Percentiles rank a stretch among this genome's conserved stretches.
Evolutionary conservation across 2,797 vertebrate species (phyloP).

Genomic region (Geotrypetes seraphini): DNA sequence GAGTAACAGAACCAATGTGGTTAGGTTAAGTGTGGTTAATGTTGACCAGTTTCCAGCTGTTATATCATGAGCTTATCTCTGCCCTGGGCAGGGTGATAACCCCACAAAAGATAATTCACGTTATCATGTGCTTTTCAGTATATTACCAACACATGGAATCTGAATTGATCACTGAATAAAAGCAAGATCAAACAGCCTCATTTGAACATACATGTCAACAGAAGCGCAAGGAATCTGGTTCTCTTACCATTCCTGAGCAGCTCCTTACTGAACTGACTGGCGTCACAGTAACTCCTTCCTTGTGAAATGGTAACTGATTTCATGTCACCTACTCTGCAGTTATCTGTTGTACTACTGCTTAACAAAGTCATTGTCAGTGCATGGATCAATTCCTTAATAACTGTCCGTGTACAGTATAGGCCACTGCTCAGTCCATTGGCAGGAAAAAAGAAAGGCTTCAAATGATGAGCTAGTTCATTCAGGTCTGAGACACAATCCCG

Average conservation of each 20-base stretch:
- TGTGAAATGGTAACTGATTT: conserved; percentile 48
- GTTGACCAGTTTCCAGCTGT: too few relatives aligned
- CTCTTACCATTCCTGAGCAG: conserved; percentile 65
- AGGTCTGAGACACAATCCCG: conserved; percentile 69
- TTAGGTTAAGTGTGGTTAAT: too few relatives aligned
- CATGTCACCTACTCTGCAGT: conserved; percentile 47
- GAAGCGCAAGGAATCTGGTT: too few relatives aligned
- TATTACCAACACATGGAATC: too few relatives aligned
- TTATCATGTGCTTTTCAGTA: too few relatives aligned
- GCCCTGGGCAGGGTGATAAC: too few relatives aligned
- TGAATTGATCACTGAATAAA: too few relatives aligned
- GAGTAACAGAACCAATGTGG: too few relatives aligned
- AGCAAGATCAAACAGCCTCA: too few relatives aligned
- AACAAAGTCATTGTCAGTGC: conserved; percentile 76
- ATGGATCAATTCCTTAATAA: conserved; percentile 81
- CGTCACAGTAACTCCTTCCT: conserved; percentile 77
- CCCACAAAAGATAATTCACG: too few relatives aligned
- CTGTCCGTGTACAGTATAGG: conserved; percentile 63
- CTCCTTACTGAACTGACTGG: conserved; percentile 72
- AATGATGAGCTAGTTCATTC: conserved; percentile 71
- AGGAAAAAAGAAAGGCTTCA: conserved; percentile 84
- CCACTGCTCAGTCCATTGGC: conserved; percentile 65
- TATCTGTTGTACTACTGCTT: conserved; percentile 57
- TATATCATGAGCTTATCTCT: too few relatives aligned
- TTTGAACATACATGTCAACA: too few relatives aligned